A percentile compares a stretch with the other conserved stretches of the same genome.
Evolutionary conservation across 2,888 invertebrate genomes (phyloP).

Genomic region (Andrena fulva): DNA sequence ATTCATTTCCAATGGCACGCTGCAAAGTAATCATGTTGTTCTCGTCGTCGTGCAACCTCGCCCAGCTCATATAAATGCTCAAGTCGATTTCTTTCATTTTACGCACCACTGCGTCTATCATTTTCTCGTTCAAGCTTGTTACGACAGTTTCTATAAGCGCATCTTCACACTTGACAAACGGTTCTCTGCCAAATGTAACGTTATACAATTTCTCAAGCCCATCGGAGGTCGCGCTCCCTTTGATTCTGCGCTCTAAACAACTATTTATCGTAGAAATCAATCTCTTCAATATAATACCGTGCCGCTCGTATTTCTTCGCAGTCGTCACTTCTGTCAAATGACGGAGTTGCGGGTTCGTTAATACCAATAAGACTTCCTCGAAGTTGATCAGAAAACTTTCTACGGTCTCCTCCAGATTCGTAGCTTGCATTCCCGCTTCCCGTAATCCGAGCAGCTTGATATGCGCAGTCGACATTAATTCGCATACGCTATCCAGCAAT

Average conservation of each 20-base stretch:
- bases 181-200: slow-evolving; percentile 75
- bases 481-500: slow-evolving; percentile 59
- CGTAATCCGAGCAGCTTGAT: slow-evolving; percentile 70
- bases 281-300: slow-evolving; percentile 74
- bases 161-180: slow-evolving; percentile 59
- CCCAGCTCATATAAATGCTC: slow-evolving; percentile 79
- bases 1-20: slow-evolving; percentile 77
- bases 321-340: slow-evolving; percentile 50
- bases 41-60: slow-evolving; percentile 74
- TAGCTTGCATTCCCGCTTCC: slow-evolving; percentile 67
- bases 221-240: neutral
- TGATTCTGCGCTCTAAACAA: slow-evolving; percentile 63
- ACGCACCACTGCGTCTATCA: slow-evolving; percentile 72
- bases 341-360: slow-evolving; percentile 66
- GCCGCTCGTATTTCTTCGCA: slow-evolving; percentile 62
- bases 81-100: slow-evolving; percentile 77
- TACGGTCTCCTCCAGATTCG: slow-evolving; percentile 60
- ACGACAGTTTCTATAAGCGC: slow-evolving; percentile 53
- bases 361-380: slow-evolving; percentile 73
- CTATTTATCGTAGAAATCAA: slow-evolving; percentile 66
- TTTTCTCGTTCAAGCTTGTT: slow-evolving; percentile 64
- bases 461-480: slow-evolving; percentile 65
- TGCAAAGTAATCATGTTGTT: slow-evolving; percentile 76
- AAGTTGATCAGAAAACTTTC: slow-evolving; percentile 67
- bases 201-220: slow-evolving; percentile 71